Percentiles rank a stretch among this genome's conserved stretches.
These are phyloP conservation scores for Lagopus leucura DNA, from an alignment of 2,113 vertebrate species.

Conservation along the genomic window DNA sequence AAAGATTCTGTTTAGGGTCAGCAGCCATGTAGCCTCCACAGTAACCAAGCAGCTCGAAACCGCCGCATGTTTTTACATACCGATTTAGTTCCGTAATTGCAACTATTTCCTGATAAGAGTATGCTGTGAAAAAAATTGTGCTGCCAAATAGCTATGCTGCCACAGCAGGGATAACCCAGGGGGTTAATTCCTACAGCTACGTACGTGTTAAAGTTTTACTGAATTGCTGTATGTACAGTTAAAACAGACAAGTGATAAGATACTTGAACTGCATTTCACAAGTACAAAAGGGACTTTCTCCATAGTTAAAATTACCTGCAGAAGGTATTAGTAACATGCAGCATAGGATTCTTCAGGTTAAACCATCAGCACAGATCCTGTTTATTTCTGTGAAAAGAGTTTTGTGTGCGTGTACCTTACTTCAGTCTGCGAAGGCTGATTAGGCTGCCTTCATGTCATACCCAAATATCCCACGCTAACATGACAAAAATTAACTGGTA, in stretches of 20 bases:
- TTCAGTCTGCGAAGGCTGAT: neutral
- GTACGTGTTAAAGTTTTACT: neutral
- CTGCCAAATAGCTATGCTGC: conserved; percentile 24
- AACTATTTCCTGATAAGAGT: neutral
- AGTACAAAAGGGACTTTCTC: neutral
- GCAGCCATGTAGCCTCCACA: conserved; percentile 47
- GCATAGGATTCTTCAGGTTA: neutral
- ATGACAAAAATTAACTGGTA: neutral
- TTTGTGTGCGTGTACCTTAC: neutral
- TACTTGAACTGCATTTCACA: neutral
- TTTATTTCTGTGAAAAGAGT: neutral
- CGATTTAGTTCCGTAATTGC: conserved; percentile 34
- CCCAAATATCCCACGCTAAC: neutral
- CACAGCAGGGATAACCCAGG: neutral
- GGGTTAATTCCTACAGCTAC: neutral
- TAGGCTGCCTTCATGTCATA: neutral
- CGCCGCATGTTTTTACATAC: conserved; percentile 42
- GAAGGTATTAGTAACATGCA: neutral
- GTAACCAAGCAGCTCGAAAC: conserved; percentile 60
- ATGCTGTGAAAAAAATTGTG: conserved; percentile 28
- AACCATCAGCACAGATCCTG: too few relatives aligned
- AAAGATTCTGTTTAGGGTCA: conserved; percentile 57
- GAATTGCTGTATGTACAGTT: accelerated
- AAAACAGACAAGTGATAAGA: neutral
- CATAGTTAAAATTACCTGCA: neutral